These are phyloP conservation scores for Gasteruption jaculator DNA, from an alignment of 2,888 invertebrate species.

Conservation along the genomic window DNA sequence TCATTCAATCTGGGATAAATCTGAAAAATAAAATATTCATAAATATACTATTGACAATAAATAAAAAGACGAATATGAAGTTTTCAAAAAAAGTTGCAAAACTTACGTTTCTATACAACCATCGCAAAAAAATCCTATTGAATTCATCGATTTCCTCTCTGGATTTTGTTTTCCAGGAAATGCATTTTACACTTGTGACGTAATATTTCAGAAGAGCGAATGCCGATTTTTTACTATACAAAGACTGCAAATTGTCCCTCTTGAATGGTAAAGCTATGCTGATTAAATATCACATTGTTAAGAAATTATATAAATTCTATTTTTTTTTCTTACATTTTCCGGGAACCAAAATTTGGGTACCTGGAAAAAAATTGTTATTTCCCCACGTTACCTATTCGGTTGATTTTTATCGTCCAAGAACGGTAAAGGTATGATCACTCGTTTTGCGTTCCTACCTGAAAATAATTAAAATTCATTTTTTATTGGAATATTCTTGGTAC, in stretches of 20 bases:
- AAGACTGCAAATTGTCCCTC: slow-evolving; percentile 53
- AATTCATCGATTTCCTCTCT: slow-evolving; percentile 49
- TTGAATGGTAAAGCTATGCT: slow-evolving; percentile 63
- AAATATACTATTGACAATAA: no score
- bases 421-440: slow-evolving; percentile 55
- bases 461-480: not conserved
- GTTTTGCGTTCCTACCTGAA: slow-evolving; percentile 1
- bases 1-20: slow-evolving; percentile 58
- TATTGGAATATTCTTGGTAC: not conserved
- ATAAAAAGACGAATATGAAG: no score
- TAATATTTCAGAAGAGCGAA: slow-evolving; percentile 57
- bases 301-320: not conserved
- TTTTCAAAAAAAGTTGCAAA: no score
- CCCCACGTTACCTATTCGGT: slow-evolving; percentile 44
- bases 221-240: slow-evolving; percentile 49
- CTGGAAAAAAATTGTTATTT: slow-evolving; percentile 7
- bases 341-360: no score
- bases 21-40: slow-evolving; percentile 21
- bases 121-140: slow-evolving; percentile 55
- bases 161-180: slow-evolving; percentile 47
- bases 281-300: slow-evolving; percentile 16
- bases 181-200: slow-evolving; percentile 55
- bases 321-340: not conserved
- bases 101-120: slow-evolving; percentile 55
- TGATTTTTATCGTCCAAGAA: slow-evolving; percentile 57